phyloP scores from a whole-genome alignment of 2,113 vertebrate genomes.

The Crotalus viridis region DNA sequence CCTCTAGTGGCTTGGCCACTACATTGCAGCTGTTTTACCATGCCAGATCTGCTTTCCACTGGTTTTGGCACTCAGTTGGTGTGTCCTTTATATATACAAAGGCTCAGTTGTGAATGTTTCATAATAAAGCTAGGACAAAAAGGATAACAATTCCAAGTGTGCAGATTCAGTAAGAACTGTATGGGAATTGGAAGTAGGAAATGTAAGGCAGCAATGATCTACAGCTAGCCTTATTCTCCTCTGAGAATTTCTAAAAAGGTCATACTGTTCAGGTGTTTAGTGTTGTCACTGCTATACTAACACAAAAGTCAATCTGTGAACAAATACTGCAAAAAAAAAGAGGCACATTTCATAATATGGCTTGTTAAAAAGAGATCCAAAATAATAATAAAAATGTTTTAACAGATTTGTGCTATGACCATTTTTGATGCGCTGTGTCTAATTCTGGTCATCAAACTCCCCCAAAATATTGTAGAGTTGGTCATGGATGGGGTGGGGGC shows the following conservation, averaged over 20 bases:
- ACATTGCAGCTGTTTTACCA: neutral
- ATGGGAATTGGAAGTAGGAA: neutral
- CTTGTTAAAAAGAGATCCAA: neutral
- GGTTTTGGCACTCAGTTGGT: neutral
- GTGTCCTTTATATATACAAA: neutral
- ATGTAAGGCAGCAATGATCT: neutral
- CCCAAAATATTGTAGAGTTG: neutral
- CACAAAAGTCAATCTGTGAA: neutral
- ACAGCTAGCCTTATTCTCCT: neutral
- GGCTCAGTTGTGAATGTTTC: neutral
- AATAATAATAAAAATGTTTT: neutral
- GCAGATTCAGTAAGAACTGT: neutral
- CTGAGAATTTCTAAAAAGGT: neutral
- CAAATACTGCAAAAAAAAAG: neutral
- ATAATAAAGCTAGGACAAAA: neutral
- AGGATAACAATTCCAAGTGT: neutral
- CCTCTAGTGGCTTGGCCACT: neutral
- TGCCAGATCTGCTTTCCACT: neutral
- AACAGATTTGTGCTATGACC: neutral
- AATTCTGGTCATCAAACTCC: neutral
- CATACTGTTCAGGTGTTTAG: neutral
- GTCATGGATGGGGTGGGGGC: neutral
- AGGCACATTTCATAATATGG: neutral
- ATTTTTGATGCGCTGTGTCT: neutral
- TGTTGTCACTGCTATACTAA: neutral